These are phyloP conservation scores for Holocentrus rufus DNA, from an alignment of 2,797 vertebrate genomes.

Conservation along the genomic window DNA sequence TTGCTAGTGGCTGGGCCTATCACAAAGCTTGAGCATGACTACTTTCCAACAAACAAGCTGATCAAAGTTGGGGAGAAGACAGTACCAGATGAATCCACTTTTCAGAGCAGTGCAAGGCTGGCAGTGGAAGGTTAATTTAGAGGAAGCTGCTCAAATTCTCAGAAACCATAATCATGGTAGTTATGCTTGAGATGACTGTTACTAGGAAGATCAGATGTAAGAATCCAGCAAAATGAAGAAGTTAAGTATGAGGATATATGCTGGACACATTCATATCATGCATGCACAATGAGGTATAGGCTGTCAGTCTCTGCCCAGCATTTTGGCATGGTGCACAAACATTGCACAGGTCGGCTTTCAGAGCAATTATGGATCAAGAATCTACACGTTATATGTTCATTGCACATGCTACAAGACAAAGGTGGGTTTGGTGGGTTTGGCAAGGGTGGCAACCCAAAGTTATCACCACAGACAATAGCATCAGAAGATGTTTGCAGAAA, in stretches of 20 bases:
- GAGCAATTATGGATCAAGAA: neutral
- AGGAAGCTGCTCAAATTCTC: constrained; percentile 3
- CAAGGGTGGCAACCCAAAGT: neutral
- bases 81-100: constrained; percentile 26
- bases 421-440: neutral
- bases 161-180: neutral
- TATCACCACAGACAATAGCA: neutral
- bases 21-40: neutral
- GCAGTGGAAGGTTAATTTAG: constrained; percentile 13
- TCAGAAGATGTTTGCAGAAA: neutral
- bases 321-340: too few relatives aligned
- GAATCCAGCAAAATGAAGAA: too few relatives aligned
- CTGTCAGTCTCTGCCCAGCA: too few relatives aligned
- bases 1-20: neutral
- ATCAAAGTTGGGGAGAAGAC: constrained; percentile 41
- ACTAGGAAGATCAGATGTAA: too few relatives aligned
- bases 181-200: too few relatives aligned
- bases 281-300: too few relatives aligned
- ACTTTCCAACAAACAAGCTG: constrained; percentile 2
- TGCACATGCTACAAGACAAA: neutral
- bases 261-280: too few relatives aligned
- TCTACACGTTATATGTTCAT: neutral
- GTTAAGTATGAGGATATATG: too few relatives aligned
- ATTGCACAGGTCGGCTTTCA: neutral
- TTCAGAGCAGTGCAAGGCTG: constrained; percentile 9